Base-by-base conservation (phyloP, 2,113 vertebrate genomes). In the Brachyistius frenatus region DNA sequence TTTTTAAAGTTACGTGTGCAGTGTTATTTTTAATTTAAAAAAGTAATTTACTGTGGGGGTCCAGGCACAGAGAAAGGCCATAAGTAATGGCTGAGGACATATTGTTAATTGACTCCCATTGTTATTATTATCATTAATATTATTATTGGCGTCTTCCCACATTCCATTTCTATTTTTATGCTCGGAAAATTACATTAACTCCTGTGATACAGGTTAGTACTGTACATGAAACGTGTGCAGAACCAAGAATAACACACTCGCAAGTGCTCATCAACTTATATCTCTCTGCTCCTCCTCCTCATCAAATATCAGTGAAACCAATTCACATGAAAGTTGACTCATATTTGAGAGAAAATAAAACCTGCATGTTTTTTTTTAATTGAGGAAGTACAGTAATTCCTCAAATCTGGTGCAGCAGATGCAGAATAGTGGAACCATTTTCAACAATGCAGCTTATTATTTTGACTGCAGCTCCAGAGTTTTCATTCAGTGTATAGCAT, bases 381-480 rank as follows among this genome's bases (percentile, higher is more conserved):
- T 8, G 23, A 74, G 57, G 6, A 63, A 61, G 60, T 46, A 11
- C 44, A 66, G 68, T 52, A 31, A 64, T 82, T 76, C 64, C 39
- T 52, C 2, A 49, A 70, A 84, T 23, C 7, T 66, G 16, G 31
- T 67, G 0, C 36, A 69, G 61, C 41, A 74, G 31, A 30, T 15
- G 31, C 32, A 16, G 32, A 62, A 66, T n/a, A n/a, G 62, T 58
- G 46, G 50, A 76, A 46, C 50, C 16, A 41, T 62, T 86, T 78
- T 55, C 36, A 66, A 60, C 60, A 77, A 55, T 65, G 58, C 9
- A 68, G 55, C 60, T 73, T 71, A 73, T 74, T 72, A 72, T 76
- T 78, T 73, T 81, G 55, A 78, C 73, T 75, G 76, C 66, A 72
- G n/a, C n/a, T 64, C 61, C 53, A 46, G 52, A 2, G 61, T 47